phyloP scores from a whole-genome alignment of 2,113 vertebrate genomes.

The Orthochromis malagaraziensis region DNA sequence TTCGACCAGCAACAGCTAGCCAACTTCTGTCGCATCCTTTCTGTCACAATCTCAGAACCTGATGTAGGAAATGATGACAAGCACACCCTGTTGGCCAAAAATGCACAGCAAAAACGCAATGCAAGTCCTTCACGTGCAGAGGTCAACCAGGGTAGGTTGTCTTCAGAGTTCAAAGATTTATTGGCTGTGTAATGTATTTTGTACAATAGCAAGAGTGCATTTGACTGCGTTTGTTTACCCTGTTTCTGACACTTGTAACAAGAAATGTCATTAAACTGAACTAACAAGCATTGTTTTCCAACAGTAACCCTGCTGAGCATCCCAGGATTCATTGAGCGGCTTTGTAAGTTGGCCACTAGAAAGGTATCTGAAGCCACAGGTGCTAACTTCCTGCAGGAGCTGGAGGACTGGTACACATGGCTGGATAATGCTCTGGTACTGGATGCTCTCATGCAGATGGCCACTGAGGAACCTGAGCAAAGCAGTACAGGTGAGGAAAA shows the following conservation, averaged over 20 bases:
- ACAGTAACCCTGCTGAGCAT: slow-evolving; percentile 93
- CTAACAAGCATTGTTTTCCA: background rate
- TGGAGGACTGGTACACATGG: slow-evolving; percentile 99
- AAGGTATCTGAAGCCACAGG: slow-evolving; percentile 93
- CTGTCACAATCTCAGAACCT: slow-evolving; percentile 95
- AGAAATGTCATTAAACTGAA: background rate
- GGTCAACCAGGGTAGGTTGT: slow-evolving; percentile 86
- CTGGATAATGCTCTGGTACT: slow-evolving; percentile 93
- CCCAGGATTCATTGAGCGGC: slow-evolving; percentile 90
- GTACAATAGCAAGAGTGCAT: background rate
- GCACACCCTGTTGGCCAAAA: slow-evolving; percentile 93
- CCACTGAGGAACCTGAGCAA: slow-evolving; percentile 90
- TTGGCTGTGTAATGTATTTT: background rate
- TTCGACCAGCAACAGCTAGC: slow-evolving; percentile 98
- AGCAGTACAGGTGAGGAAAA: slow-evolving; percentile 82
- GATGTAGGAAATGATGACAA: slow-evolving; percentile 96
- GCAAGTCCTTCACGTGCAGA: slow-evolving; percentile 88
- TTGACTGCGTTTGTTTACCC: background rate
- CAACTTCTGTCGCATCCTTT: slow-evolving; percentile 97
- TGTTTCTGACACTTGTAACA: background rate
- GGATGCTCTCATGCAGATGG: slow-evolving; percentile 96
- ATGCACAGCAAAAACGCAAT: slow-evolving; percentile 90
- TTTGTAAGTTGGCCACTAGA: slow-evolving; percentile 92
- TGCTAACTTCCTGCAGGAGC: slow-evolving; percentile 89
- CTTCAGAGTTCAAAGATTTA: background rate